Conservation (phyloP, 64 coral and sea anemone genomes). For the Orbicella faveolata region DNA sequence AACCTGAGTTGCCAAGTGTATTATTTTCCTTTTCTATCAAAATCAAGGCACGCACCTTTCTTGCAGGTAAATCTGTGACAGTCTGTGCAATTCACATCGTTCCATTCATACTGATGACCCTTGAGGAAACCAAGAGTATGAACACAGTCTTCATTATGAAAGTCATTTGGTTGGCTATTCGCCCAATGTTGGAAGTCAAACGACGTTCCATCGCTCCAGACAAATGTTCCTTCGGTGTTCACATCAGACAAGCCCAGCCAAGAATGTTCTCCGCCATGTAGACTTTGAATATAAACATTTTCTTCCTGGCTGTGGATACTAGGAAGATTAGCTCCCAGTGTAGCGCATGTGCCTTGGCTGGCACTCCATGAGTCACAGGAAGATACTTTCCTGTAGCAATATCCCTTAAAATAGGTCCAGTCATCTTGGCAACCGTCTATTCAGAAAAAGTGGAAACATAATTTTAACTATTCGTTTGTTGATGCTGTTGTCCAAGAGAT, state of each 20-base stretch:
- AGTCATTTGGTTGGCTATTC: neutral
- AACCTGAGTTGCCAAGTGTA: no score
- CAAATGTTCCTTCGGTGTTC: constrained; percentile 28
- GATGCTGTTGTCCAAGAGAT: no score
- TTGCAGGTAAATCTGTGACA: constrained; percentile 61
- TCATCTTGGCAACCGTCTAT: constrained; percentile 12
- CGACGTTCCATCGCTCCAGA: constrained; percentile 5
- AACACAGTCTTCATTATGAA: constrained; percentile 38
- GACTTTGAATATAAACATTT: constrained; percentile 58
- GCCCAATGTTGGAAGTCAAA: constrained; percentile 50
- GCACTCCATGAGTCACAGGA: constrained; percentile 42
- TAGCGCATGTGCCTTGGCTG: neutral
- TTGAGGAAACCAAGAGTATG: constrained; percentile 1
- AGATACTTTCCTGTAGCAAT: neutral
- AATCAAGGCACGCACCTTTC: constrained; percentile 24
- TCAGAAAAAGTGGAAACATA: no score
- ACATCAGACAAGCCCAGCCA: constrained; percentile 48
- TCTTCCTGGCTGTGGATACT: constrained; percentile 24
- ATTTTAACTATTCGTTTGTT: no score
- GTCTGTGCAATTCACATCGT: constrained; percentile 20
- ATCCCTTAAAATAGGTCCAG: constrained; percentile 51
- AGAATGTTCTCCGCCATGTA: neutral
- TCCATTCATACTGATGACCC: constrained; percentile 24
- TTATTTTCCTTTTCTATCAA: no score
- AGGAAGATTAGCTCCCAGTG: constrained; percentile 1